Evolutionary conservation across 2,888 invertebrate species (phyloP), one percentile per base, ranked within the genome.

Genomic region (Cataglyphis altisquamis): DNA sequence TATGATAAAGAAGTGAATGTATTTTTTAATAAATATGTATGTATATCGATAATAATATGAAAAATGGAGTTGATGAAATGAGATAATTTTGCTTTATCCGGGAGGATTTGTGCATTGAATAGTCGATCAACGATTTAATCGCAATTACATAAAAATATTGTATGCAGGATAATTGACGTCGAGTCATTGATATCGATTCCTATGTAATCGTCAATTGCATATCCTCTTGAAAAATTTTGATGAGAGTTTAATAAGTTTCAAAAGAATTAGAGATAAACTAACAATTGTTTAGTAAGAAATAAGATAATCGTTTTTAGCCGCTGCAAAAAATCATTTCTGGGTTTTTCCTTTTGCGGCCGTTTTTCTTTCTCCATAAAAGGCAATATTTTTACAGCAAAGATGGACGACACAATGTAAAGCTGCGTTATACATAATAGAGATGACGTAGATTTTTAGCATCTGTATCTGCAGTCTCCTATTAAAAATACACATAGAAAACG

Each of bases 331-430:
- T 60, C 41, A 36, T n/a, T 5, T 67, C 39, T 25, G n/a, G 0
- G 3, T 55, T 18, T 52, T 32, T 0, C 9, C 32, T n/a, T 8
- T 21, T 29, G 36, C 32, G 8, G 5, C 25, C 5, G 48, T 66
- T 21, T 57, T 57, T 12, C 15, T 74, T n/a, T 45, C 72, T 21
- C 15, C n/a, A 25, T 57, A 39, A 12, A 55, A 84, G 82, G 66
- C 60, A 52, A 64, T 75, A 41, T 75, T 83, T 85, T 67, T 83
- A 85, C 83, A 84, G 82, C 72, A 48, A 48, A 63, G 29, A 4
- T 74, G 55, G 70, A 84, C 77, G 73, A 55, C 72, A 83, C 66
- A 83, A 36, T 21, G 48, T 75, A 52, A 81, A 82, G 78, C 63
- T 62, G 62, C 57, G n/a, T 77, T 41, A 68, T 25, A 41, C 18